phyloP scores from a whole-genome alignment of 2,888 invertebrate species.

The Hydriomena furcata region DNA sequence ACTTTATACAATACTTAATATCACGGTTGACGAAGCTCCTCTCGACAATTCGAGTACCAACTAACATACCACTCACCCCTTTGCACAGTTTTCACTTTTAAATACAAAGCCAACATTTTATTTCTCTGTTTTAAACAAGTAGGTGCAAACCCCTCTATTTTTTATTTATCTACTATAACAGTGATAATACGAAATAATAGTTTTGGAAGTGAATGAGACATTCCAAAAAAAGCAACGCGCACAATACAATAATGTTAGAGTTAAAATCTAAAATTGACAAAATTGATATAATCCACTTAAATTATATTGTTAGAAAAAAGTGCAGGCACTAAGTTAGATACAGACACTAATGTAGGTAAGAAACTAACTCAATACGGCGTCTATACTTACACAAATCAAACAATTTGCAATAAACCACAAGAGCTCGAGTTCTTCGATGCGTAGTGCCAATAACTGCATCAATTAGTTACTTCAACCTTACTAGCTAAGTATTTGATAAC shows the following conservation, averaged over 20 bases:
- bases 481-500: constrained; percentile 83
- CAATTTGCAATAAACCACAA: constrained; percentile 20
- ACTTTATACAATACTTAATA: constrained; percentile 64
- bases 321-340: constrained; percentile 50
- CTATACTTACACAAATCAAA: constrained; percentile 44
- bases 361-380: constrained; percentile 51
- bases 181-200: constrained; percentile 31
- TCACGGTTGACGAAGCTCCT: constrained; percentile 73
- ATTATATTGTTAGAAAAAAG: constrained; percentile 59
- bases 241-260: constrained; percentile 56
- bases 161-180: too few relatives aligned
- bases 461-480: constrained; percentile 80
- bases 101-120: constrained; percentile 47
- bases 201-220: constrained; percentile 28
- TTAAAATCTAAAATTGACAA: constrained; percentile 82
- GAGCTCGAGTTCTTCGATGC: constrained; percentile 38
- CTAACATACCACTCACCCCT: constrained; percentile 58
- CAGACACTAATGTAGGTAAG: constrained; percentile 43
- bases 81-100: constrained; percentile 73
- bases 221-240: constrained; percentile 52
- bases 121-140: constrained; percentile 37
- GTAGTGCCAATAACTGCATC: constrained; percentile 84
- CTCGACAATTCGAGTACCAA: constrained; percentile 53
- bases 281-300: constrained; percentile 82
- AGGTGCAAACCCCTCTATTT: constrained; percentile 39